phyloP scores from a whole-genome alignment of 1,140 invertebrate species.

The Calephelis virginiensis region DNA sequence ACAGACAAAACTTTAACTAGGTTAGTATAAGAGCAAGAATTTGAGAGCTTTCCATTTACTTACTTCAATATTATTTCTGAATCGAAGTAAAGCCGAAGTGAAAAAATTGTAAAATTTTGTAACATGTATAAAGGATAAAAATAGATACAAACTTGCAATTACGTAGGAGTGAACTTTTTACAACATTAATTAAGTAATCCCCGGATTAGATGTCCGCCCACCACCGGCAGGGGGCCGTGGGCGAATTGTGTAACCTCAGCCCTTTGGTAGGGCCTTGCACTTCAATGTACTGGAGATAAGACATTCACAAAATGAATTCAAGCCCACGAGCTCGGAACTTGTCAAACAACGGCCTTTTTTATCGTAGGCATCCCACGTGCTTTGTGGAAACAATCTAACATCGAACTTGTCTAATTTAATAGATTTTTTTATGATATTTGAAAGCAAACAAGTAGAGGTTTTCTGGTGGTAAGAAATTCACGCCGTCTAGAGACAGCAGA shows the following conservation, averaged over 20 bases:
- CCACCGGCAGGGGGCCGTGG: background rate
- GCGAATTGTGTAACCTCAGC: background rate
- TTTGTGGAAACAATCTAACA: background rate
- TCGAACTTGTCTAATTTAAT: background rate
- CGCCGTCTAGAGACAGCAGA: no score
- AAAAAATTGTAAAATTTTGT: background rate
- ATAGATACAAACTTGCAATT: background rate
- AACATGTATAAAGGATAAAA: no score
- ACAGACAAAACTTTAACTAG: no score
- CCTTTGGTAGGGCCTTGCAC: constrained; percentile 8
- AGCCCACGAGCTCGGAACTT: constrained; percentile 7
- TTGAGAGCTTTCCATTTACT: no score
- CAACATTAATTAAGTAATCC: constrained; percentile 11
- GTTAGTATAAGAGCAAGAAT: no score
- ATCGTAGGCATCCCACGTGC: background rate
- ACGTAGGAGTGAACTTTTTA: constrained; percentile 3
- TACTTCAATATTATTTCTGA: no score
- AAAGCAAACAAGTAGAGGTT: no score
- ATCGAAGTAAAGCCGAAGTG: no score
- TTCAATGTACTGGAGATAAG: background rate
- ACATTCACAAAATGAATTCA: constrained; percentile 5
- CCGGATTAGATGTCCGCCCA: constrained; percentile 3
- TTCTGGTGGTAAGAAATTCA: no score
- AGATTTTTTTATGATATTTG: no score
- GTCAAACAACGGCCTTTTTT: constrained; percentile 5